Evolutionary conservation across 2,888 invertebrate genomes (phyloP).

Genomic region (Callimorpha dominula): DNA sequence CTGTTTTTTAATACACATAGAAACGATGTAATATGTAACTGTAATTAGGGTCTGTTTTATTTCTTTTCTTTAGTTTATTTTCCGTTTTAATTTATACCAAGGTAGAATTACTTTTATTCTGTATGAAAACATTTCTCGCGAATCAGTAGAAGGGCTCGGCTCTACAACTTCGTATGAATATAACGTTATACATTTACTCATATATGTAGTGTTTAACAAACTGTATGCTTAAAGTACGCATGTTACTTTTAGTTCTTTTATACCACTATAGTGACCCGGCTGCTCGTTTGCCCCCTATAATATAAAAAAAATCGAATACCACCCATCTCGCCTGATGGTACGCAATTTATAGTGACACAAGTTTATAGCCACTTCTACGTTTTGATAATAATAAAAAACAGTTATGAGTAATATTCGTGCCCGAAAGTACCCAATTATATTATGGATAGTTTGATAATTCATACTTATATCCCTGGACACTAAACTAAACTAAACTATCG

Average conservation of each 20-base stretch:
- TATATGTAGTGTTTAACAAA: no score
- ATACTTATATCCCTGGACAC: no score
- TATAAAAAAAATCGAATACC: no score
- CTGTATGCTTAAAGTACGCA: no score
- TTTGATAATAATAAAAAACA: not conserved
- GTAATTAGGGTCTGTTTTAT: constrained; percentile 21
- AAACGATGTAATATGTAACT: constrained; percentile 11
- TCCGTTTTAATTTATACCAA: constrained; percentile 2
- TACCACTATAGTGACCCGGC: no score
- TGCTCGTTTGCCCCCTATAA: no score
- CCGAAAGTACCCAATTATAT: no score
- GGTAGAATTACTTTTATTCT: not conserved
- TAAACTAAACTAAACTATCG: no score
- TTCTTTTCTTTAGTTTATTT: constrained; percentile 22
- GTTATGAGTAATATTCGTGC: not conserved
- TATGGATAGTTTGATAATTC: no score
- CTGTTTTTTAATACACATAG: not conserved
- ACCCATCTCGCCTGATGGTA: not conserved
- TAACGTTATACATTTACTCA: no score
- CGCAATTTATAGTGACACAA: not conserved
- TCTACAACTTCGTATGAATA: not conserved
- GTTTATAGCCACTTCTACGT: not conserved
- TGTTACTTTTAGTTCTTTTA: no score
- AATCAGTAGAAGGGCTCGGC: not conserved
- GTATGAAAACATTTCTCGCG: not conserved